Conservation (phyloP, 2,113 vertebrate species). For the Antennarius striatus region DNA sequence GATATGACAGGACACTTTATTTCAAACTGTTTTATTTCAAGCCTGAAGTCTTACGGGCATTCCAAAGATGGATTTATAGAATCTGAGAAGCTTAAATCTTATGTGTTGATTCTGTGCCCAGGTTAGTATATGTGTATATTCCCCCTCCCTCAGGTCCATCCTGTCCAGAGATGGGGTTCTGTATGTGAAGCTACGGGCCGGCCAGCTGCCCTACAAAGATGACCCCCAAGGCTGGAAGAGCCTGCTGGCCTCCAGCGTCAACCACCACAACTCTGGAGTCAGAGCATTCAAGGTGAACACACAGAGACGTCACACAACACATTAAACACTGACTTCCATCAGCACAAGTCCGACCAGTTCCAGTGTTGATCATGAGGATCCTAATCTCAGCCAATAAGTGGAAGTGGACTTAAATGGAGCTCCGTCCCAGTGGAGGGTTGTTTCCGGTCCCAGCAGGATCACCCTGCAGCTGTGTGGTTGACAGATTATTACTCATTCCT, state of each 20-base stretch:
- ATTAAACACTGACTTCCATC: too few species aligned
- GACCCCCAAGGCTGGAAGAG: conserved; percentile 98
- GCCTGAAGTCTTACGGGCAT: too few species aligned
- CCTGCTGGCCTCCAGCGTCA: conserved; percentile 87
- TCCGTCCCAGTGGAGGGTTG: conserved; percentile 22
- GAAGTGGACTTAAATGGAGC: not conserved
- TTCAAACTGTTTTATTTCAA: too few species aligned
- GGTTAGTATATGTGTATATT: not conserved
- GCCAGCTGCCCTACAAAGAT: conserved; percentile 96
- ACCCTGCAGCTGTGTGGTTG: conserved; percentile 45
- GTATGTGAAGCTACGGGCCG: conserved; percentile 94
- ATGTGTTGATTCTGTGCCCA: too few species aligned
- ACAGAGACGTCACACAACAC: not conserved
- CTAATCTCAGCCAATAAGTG: conserved; percentile 1
- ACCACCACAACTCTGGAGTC: conserved; percentile 85
- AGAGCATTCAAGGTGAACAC: conserved; percentile 88
- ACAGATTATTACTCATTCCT: conserved; percentile 53
- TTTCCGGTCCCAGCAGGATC: conserved; percentile 48
- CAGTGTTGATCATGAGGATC: too few species aligned
- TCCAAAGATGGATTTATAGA: too few species aligned
- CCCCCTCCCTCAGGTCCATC: conserved; percentile 84
- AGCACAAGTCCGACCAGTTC: not conserved
- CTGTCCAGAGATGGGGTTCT: conserved; percentile 90
- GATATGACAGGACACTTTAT: not conserved
- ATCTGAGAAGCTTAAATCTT: not conserved